Conservation (phyloP, 2,797 vertebrate genomes). For the Falco columbarius region DNA sequence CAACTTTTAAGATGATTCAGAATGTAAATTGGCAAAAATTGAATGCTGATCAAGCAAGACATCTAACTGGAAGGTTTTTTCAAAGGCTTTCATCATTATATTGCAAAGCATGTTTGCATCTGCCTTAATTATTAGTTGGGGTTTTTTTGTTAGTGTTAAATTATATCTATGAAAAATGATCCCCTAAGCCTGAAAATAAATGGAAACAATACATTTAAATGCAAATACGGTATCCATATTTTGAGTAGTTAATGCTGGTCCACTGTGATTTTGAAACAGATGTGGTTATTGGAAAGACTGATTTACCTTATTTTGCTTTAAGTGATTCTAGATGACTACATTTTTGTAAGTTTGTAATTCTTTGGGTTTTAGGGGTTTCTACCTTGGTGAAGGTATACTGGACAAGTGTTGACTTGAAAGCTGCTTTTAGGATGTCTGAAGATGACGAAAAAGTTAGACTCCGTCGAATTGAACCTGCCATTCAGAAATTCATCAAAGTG, state of each 20-base stretch:
- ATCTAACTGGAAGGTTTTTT: not conserved
- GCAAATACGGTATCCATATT: not conserved
- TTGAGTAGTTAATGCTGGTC: not conserved
- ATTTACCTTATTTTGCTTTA: not conserved
- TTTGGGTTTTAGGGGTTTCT: conserved; percentile 47
- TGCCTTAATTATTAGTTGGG: not conserved
- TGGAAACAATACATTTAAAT: not conserved
- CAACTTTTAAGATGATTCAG: not conserved
- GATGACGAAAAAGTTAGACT: conserved; percentile 89
- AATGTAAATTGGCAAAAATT: not conserved
- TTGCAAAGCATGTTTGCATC: not conserved
- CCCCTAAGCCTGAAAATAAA: not conserved
- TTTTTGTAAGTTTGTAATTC: not conserved
- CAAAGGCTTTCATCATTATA: not conserved
- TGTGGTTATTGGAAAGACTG: not conserved
- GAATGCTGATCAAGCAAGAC: not conserved
- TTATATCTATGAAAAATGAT: not conserved
- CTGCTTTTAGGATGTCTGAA: conserved; percentile 84
- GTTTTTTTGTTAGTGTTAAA: not conserved
- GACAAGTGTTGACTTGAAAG: conserved; percentile 43
- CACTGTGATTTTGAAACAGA: not conserved
- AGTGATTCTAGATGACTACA: not conserved
- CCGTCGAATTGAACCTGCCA: conserved; percentile 89
- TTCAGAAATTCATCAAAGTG: conserved; percentile 97
- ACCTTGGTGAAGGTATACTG: conserved; percentile 27